Base-by-base conservation (phyloP, 2,113 vertebrate genomes). In the Lophotis ruficrista region DNA sequence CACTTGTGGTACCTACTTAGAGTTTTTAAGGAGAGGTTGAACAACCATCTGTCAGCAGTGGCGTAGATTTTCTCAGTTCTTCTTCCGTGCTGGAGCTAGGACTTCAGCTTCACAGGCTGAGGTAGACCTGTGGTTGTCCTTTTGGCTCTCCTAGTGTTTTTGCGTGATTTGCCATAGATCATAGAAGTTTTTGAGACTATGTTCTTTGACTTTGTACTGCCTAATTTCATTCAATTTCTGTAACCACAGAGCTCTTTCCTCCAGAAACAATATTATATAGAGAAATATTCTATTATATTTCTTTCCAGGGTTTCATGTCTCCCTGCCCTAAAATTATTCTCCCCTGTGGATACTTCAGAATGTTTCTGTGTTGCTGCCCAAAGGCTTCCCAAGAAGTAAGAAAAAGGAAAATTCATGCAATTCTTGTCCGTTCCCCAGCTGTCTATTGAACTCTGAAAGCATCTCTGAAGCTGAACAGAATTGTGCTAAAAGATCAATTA, bases 331-430 rank as follows among this genome's bases (percentile, higher is more conserved):
- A 81, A 89, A 73, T 90, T 78, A 57, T 51, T 76, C 21, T 85
- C 17, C 41, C 37, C 19, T 90, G 37, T 70, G 64, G 83, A 33
- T 87, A 54, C 37, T 90, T 92, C 41, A 66, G 56, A 82, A 45
- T 83, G 38, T 91, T 86, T 90, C 45, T 68, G 18, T 93, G n/a
- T 83, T 94, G 38, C 66, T 94, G 78, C 75, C 53, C 66, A 92
- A 64, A 82, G 85, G 41, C 72, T 81, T 91, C 86, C 56, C 25
- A 35, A 38, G 30, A 60, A 89, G 38, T 58, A 64, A 81, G 83
- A 68, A 73, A 87, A 79, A 92, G 53, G n/a, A 81, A 47, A 84
- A 75, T 50, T 33, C 30, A 31, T 84, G 43, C 48, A 71, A 11
- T 93, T 73, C 65, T 73, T 93, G n/a, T 73, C 83, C 77, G 83